A percentile compares a stretch with the other conserved stretches of the same genome.
phyloP scores from a whole-genome alignment of 1,140 invertebrate genomes.

The Mycetomoellerius zeteki region DNA sequence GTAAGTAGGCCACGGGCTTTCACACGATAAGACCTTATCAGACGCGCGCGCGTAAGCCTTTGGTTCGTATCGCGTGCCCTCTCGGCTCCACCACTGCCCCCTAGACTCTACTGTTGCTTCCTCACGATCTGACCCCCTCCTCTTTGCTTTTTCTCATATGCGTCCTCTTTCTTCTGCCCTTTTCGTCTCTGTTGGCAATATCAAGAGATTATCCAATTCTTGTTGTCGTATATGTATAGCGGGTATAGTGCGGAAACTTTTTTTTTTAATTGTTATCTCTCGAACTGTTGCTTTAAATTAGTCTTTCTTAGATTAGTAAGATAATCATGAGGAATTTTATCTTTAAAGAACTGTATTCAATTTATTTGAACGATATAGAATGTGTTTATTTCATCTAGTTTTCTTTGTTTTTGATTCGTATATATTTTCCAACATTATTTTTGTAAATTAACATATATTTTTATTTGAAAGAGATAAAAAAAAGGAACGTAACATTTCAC shows the following conservation, averaged over 20 bases:
- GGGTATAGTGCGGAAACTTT: background rate
- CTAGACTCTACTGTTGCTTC: constrained; percentile 11
- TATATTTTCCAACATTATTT: background rate
- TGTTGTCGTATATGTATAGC: background rate
- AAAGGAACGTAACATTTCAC: too few species aligned
- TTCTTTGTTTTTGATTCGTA: background rate
- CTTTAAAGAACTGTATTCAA: background rate
- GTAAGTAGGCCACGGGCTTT: constrained; percentile 86
- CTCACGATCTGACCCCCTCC: constrained; percentile 23
- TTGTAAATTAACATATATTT: background rate
- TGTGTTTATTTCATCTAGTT: background rate
- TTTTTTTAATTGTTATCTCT: background rate
- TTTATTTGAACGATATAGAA: background rate
- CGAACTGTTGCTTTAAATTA: constrained; percentile 9
- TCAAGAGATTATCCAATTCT: constrained; percentile 43
- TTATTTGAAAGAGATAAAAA: background rate
- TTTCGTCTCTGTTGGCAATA: background rate
- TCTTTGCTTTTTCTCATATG: constrained; percentile 22
- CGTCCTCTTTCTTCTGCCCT: constrained; percentile 24
- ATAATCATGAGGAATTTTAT: constrained; percentile 7
- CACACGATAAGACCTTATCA: constrained; percentile 86
- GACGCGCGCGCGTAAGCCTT: constrained; percentile 77
- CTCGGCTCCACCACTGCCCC: background rate
- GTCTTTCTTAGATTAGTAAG: background rate
- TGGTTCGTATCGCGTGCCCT: constrained; percentile 59